Evolutionary conservation across 2,797 vertebrate genomes (phyloP).

Genomic region (Eulemur mongoz): DNA sequence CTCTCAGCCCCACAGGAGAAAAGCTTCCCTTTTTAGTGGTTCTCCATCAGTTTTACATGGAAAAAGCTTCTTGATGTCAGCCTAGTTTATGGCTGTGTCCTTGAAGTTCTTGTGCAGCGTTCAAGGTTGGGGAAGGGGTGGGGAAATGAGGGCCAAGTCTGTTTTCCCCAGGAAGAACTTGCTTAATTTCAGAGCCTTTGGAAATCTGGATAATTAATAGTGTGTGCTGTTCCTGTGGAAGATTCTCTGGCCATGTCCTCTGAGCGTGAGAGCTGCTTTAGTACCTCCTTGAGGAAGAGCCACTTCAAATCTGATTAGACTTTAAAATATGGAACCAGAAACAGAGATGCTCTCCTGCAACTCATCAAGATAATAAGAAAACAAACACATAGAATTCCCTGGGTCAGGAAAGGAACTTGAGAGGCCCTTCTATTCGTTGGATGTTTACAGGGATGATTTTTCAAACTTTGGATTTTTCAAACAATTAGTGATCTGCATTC

Average conservation of each 20-base stretch:
- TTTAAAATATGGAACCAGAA: slow-evolving; percentile 34
- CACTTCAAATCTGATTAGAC: slow-evolving; percentile 33
- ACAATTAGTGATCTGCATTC: neutral
- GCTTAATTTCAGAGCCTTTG: neutral
- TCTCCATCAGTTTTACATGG: slow-evolving; percentile 17
- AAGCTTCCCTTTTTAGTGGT: neutral
- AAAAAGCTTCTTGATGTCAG: slow-evolving; percentile 34
- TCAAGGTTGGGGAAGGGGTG: neutral
- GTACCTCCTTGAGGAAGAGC: neutral
- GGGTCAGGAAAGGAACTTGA: neutral
- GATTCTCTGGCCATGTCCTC: neutral
- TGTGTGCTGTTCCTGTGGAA: neutral
- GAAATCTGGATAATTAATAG: neutral
- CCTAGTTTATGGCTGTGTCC: neutral
- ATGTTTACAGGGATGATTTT: slow-evolving; percentile 7
- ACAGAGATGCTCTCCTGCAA: neutral
- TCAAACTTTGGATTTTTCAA: neutral
- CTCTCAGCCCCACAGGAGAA: neutral
- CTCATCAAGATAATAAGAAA: neutral
- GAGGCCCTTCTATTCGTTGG: neutral
- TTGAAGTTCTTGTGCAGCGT: neutral
- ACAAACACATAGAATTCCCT: neutral
- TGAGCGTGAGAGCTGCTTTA: neutral
- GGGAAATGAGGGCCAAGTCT: neutral
- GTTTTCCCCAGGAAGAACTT: neutral